Conservation (phyloP, 1,140 invertebrate genomes). For the Teleopsis dalmanni region DNA sequence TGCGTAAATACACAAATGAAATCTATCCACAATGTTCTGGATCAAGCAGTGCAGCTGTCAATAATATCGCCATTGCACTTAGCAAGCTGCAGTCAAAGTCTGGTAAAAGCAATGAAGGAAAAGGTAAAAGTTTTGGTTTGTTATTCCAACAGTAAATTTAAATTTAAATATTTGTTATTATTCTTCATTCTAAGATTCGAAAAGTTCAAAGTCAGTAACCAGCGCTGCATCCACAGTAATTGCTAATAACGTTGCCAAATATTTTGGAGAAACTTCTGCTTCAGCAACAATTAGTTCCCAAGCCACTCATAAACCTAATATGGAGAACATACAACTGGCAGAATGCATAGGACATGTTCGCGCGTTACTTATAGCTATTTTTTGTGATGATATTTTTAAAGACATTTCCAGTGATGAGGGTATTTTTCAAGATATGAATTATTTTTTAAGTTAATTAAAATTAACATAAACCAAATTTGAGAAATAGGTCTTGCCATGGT, state of each 20-base stretch:
- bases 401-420: constrained; percentile 40
- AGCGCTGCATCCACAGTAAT: constrained; percentile 9
- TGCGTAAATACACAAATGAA: constrained; percentile 80
- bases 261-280: constrained; percentile 15
- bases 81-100: constrained; percentile 54
- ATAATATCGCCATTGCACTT: constrained; percentile 41
- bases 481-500: constrained; percentile 54
- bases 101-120: constrained; percentile 1
- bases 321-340: constrained; percentile 68
- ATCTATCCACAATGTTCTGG: constrained; percentile 65
- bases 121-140: not conserved
- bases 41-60: constrained; percentile 15
- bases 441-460: not conserved
- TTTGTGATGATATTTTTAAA: constrained; percentile 64
- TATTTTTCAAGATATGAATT: constrained; percentile 9
- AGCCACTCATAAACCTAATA: constrained; percentile 49
- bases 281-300: constrained; percentile 12
- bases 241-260: constrained; percentile 14
- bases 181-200: constrained; percentile 17
- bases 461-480: constrained; percentile 26
- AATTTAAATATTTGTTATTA: not conserved
- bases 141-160: not conserved
- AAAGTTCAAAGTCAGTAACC: constrained; percentile 14
- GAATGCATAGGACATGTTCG: constrained; percentile 82
- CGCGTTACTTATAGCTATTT: constrained; percentile 71